Conservation (phyloP, 1,140 invertebrate genomes). For the Hycleus cichorii region DNA sequence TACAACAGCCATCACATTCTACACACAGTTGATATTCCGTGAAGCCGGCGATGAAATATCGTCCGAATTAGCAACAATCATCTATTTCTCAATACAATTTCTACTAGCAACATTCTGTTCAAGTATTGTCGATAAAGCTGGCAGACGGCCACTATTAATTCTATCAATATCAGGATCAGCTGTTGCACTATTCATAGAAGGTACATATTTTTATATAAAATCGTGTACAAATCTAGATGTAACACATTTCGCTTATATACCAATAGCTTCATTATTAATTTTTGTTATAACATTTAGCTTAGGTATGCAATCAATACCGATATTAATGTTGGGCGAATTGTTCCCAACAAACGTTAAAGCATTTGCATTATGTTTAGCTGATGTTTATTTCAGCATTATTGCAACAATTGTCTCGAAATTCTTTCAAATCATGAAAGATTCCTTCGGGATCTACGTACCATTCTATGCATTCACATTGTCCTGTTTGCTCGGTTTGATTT, state of each 20-base stretch:
- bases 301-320: constrained; percentile 65
- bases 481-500: constrained; percentile 55
- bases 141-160: constrained; percentile 60
- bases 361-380: constrained; percentile 59
- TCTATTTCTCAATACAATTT: constrained; percentile 60
- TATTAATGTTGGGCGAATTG: constrained; percentile 64
- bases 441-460: constrained; percentile 56
- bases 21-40: constrained; percentile 63
- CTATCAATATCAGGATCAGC: constrained; percentile 51
- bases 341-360: constrained; percentile 64
- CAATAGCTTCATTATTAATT: constrained; percentile 56
- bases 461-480: constrained; percentile 68
- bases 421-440: constrained; percentile 56
- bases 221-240: constrained; percentile 32
- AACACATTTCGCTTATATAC: constrained; percentile 39
- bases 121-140: constrained; percentile 61
- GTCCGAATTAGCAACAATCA: constrained; percentile 41
- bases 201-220: constrained; percentile 54
- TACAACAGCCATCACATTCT: constrained; percentile 65
- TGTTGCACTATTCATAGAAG: constrained; percentile 47
- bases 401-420: constrained; percentile 68
- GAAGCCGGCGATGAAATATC: constrained; percentile 45
- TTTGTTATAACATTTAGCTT: constrained; percentile 64
- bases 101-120: constrained; percentile 55
- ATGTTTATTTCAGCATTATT: constrained; percentile 60